These are phyloP conservation scores for Agrochola circellaris DNA, from an alignment of 2,888 invertebrate species.

Conservation along the genomic window DNA sequence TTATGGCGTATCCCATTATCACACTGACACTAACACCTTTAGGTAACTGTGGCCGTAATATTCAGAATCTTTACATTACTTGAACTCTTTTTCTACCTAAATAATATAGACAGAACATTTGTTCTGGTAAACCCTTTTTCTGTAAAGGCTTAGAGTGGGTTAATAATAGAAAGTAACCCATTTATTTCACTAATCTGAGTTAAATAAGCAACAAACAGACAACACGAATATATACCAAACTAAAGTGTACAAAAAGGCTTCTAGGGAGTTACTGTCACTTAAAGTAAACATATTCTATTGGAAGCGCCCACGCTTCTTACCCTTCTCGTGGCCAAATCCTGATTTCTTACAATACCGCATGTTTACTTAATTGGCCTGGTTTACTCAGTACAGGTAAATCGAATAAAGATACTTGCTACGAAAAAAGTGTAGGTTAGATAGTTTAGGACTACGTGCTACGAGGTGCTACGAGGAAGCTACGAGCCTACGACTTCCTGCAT, in stretches of 20 bases:
- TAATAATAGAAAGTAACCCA: conserved; percentile 4
- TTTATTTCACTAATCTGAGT: conserved; percentile 25
- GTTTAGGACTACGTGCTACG: conserved; percentile 31
- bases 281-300: conserved; percentile 37
- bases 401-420: conserved; percentile 15
- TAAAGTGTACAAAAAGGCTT: conserved; percentile 28
- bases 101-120: neutral
- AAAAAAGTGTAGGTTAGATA: neutral
- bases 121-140: neutral
- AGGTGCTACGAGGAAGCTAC: conserved; percentile 35
- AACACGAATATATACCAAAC: conserved; percentile 13
- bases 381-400: conserved; percentile 28
- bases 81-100: neutral
- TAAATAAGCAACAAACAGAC: conserved; percentile 19
- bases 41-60: neutral
- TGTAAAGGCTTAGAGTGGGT: neutral
- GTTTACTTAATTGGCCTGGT: conserved; percentile 36
- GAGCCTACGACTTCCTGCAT: conserved; percentile 26
- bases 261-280: conserved; percentile 45
- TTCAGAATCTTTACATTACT: neutral
- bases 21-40: neutral
- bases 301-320: conserved; percentile 19
- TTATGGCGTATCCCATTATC: neutral
- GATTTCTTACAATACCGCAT: conserved; percentile 13
- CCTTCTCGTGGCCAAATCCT: conserved; percentile 35